These are phyloP conservation scores for Notarius lentiginosus DNA, from an alignment of 2,113 vertebrate genomes.

Conservation along the genomic window DNA sequence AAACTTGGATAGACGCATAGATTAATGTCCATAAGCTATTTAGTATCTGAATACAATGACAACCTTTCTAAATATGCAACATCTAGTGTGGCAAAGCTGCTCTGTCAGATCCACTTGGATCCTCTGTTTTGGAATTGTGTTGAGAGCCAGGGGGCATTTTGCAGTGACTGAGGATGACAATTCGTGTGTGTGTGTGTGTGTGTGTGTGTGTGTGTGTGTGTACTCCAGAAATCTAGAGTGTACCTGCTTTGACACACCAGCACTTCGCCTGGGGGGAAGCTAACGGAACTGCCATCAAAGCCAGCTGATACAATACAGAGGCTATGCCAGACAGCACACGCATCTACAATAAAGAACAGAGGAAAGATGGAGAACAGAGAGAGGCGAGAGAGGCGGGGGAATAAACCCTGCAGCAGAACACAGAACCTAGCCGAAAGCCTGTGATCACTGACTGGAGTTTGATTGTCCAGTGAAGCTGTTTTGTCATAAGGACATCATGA, in stretches of 20 bases:
- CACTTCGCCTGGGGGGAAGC: slow-evolving; percentile 53
- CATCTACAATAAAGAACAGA: slow-evolving; percentile 52
- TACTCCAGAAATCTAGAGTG: slow-evolving; percentile 24
- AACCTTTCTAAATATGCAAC: slow-evolving; percentile 40
- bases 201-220: slow-evolving; percentile 43
- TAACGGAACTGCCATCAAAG: slow-evolving; percentile 52
- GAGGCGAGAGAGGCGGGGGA: neutral
- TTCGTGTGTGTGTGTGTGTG: slow-evolving; percentile 46
- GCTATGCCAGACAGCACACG: slow-evolving; percentile 48
- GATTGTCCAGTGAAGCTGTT: slow-evolving; percentile 31
- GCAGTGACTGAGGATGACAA: slow-evolving; percentile 38
- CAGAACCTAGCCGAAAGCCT: slow-evolving; percentile 28
- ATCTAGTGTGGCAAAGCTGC: slow-evolving; percentile 38
- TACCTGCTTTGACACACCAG: slow-evolving; percentile 55
- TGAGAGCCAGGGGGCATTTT: slow-evolving; percentile 49
- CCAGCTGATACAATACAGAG: slow-evolving; percentile 45
- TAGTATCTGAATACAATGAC: slow-evolving; percentile 16
- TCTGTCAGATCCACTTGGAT: slow-evolving; percentile 50
- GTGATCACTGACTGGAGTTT: slow-evolving; percentile 35
- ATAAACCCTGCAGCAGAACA: slow-evolving; percentile 44
- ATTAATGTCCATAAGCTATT: slow-evolving; percentile 33
- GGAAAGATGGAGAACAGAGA: slow-evolving; percentile 9
- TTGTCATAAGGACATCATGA: slow-evolving; percentile 14
- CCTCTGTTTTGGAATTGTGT: slow-evolving; percentile 43
- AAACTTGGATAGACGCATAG: slow-evolving; percentile 37